Percentiles rank a stretch among this genome's conserved stretches.
Conservation (phyloP, 2,113 vertebrate genomes). For the Tor tambroides region DNA sequence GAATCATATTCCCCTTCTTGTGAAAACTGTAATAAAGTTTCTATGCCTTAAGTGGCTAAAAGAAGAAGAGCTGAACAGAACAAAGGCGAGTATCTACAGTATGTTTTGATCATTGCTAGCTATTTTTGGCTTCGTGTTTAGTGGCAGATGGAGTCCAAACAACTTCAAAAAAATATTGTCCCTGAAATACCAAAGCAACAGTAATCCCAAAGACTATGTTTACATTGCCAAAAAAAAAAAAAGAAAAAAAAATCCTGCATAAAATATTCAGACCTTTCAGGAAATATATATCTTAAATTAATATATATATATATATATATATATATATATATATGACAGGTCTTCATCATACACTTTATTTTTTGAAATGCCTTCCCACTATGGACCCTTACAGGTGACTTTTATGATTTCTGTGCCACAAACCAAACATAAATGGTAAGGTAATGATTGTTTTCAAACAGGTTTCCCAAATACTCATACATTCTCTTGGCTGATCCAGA, state of each 20-base stretch:
- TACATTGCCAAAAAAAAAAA: neutral
- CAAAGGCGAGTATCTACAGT: neutral
- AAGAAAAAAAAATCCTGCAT: too few species aligned
- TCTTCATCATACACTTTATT: too few species aligned
- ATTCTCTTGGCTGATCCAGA: neutral
- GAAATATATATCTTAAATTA: too few species aligned
- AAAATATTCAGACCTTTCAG: too few species aligned
- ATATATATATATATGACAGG: too few species aligned
- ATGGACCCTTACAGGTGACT: neutral
- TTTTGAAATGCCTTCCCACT: too few species aligned
- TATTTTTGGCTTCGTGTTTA: slow-evolving; percentile 29
- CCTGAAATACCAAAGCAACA: neutral
- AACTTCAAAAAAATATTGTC: slow-evolving; percentile 1
- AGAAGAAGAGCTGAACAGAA: neutral
- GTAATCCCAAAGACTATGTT: neutral
- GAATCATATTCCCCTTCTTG: neutral
- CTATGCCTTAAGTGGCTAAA: neutral
- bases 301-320: too few species aligned
- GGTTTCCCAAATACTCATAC: neutral
- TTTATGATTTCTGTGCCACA: neutral
- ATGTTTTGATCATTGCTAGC: slow-evolving; percentile 11
- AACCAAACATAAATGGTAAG: neutral
- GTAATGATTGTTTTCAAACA: neutral
- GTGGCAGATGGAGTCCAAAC: slow-evolving; percentile 16
- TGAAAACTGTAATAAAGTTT: slow-evolving; percentile 7